These are phyloP conservation scores for Eunapius fragilis DNA, from an alignment of 37 sponge, comb jelly and placozoan genomes.

Conservation along the genomic window DNA sequence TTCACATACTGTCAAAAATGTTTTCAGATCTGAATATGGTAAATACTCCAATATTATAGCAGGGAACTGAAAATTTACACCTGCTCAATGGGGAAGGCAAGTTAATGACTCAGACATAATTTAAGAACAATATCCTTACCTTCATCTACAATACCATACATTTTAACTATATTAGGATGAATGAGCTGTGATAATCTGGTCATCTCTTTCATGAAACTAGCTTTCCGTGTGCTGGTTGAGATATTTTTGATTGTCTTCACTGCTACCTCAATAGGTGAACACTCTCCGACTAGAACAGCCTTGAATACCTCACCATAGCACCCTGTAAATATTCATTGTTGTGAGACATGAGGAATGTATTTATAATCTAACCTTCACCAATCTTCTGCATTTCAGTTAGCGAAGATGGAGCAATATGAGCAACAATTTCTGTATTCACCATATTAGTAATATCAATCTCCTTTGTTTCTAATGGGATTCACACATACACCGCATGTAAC, in stretches of 20 bases:
- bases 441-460: no score
- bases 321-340: no score
- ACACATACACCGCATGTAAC: no score
- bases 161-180: constrained; percentile 49
- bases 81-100: neutral
- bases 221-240: neutral
- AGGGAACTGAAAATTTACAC: neutral
- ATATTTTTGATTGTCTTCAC: constrained; percentile 48
- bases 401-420: no score
- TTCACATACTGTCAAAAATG: constrained; percentile 43
- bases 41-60: constrained; percentile 74
- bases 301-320: constrained; percentile 59
- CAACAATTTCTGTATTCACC: no score
- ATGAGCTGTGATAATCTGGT: constrained; percentile 41
- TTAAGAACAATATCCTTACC: no score
- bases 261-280: constrained; percentile 15
- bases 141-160: constrained; percentile 39
- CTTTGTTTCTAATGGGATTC: no score
- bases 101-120: no score
- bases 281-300: constrained; percentile 10
- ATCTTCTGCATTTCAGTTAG: no score
- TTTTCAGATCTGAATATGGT: constrained; percentile 59
- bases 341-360: no score
- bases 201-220: constrained; percentile 42
- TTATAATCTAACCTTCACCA: no score